These are phyloP conservation scores for Agonopterix alstromeriana DNA, from an alignment of 2,888 invertebrate species.

Conservation along the genomic window DNA sequence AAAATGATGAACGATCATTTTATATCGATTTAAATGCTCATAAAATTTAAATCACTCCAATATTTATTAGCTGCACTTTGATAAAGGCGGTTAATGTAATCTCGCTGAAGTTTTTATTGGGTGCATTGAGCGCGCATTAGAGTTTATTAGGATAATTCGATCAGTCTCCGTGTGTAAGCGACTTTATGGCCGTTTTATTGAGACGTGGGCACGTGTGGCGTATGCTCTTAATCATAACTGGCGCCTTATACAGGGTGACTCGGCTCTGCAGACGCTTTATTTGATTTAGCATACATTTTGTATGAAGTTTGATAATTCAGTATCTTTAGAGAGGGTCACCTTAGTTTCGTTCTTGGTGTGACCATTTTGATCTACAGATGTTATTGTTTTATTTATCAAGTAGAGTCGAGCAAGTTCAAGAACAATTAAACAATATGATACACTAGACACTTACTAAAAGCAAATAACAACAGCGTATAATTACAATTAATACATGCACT, in stretches of 20 bases:
- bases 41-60: not conserved
- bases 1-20: not conserved
- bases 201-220: slow-evolving; percentile 11
- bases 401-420: too few species aligned
- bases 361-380: too few species aligned
- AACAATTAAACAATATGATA: too few species aligned
- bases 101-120: slow-evolving; percentile 10
- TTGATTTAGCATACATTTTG: too few species aligned
- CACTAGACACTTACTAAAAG: too few species aligned
- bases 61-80: not conserved
- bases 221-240: slow-evolving; percentile 7
- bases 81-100: slow-evolving; percentile 3
- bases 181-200: slow-evolving; percentile 14
- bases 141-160: slow-evolving; percentile 8
- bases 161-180: slow-evolving; percentile 6
- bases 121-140: not conserved
- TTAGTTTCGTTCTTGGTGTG: too few species aligned
- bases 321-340: too few species aligned
- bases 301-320: too few species aligned
- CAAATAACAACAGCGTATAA: too few species aligned
- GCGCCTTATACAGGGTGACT: slow-evolving; percentile 1
- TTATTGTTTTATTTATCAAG: too few species aligned
- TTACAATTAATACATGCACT: too few species aligned
- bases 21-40: not conserved
- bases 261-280: too few species aligned